Percentiles rank a stretch among this genome's conserved stretches.
Evolutionary conservation across 2,888 invertebrate genomes (phyloP).

Genomic region (Ypsolopha scabrella): DNA sequence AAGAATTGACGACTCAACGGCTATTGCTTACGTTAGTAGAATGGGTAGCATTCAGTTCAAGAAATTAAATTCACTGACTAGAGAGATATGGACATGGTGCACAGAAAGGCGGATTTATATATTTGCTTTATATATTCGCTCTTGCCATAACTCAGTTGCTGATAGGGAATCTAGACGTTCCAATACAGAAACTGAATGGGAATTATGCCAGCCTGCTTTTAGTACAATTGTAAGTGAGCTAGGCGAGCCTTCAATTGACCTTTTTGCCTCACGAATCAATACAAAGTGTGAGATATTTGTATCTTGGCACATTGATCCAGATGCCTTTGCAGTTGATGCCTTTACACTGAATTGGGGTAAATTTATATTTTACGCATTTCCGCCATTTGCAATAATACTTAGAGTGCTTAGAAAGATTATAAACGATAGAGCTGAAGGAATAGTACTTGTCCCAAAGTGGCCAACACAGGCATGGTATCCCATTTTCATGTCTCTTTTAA

Average conservation of each 20-base stretch:
- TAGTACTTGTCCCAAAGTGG: background rate
- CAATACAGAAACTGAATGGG: background rate
- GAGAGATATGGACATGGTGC: slow-evolving; percentile 5
- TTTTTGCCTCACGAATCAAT: slow-evolving; percentile 3
- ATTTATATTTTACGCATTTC: slow-evolving; percentile 2
- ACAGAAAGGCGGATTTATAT: background rate
- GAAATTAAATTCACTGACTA: background rate
- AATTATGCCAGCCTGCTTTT: background rate
- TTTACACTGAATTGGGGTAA: background rate
- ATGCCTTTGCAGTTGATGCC: background rate
- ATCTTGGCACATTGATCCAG: background rate
- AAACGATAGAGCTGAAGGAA: background rate
- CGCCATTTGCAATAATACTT: slow-evolving; percentile 1
- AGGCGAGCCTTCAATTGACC: slow-evolving; percentile 2
- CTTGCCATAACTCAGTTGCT: no score
- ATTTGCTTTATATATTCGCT: slow-evolving; percentile 1
- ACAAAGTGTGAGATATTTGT: background rate
- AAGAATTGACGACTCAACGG: no score
- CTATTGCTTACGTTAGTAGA: no score
- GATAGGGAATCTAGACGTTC: slow-evolving; percentile 1
- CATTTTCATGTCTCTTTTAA: background rate
- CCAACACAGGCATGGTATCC: background rate
- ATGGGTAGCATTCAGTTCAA: no score
- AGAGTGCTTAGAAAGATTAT: background rate
- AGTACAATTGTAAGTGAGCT: background rate